Conservation (phyloP, 2,797 vertebrate genomes). For the Anguilla marmorata region DNA sequence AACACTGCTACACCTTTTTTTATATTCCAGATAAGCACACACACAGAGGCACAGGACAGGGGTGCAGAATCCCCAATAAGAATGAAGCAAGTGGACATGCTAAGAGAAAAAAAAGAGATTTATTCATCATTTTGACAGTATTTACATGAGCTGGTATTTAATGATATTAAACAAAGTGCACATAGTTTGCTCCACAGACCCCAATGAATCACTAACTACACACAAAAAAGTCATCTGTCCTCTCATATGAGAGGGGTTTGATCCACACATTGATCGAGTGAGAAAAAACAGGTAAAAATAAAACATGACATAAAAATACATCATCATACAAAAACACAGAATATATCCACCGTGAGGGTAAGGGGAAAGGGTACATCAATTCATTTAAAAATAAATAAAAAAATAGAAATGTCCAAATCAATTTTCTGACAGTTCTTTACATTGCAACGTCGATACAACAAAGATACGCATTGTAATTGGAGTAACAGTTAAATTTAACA, state of each 20-base stretch:
- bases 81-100: neutral
- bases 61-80: neutral
- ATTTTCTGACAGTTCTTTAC: slow-evolving; percentile 19
- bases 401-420: slow-evolving; percentile 42
- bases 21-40: neutral
- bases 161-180: slow-evolving; percentile 13
- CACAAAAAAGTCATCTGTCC: neutral
- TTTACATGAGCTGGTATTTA: slow-evolving; percentile 21
- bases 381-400: slow-evolving; percentile 70
- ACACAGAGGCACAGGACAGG: neutral
- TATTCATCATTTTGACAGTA: slow-evolving; percentile 11
- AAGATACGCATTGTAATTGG: slow-evolving; percentile 43
- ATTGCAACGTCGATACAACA: slow-evolving; percentile 16
- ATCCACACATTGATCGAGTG: neutral
- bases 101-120: neutral
- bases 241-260: neutral
- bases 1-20: no score
- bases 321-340: slow-evolving; percentile 35
- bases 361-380: slow-evolving; percentile 39
- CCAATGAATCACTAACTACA: neutral
- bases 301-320: slow-evolving; percentile 25
- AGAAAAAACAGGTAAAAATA: neutral
- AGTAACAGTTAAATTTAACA: slow-evolving; percentile 30
- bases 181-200: neutral
- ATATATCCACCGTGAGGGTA: slow-evolving; percentile 46